These are phyloP conservation scores for Nerophis lumbriciformis DNA, from an alignment of 2,113 vertebrate genomes.

Conservation along the genomic window DNA sequence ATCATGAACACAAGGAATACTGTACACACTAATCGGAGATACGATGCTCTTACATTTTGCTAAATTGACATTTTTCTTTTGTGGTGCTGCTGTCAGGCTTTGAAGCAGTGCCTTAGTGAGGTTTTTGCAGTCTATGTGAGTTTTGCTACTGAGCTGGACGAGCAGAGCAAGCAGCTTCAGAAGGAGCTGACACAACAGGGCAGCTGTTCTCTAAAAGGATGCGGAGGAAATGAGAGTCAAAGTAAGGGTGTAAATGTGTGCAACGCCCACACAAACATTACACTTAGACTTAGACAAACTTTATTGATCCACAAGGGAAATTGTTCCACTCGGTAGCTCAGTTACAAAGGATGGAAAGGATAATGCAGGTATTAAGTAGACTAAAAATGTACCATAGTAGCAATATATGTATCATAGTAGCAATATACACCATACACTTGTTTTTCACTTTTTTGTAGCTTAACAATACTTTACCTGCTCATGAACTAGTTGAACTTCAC, in stretches of 20 bases:
- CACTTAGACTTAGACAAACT: background rate
- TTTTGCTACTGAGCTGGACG: slow-evolving; percentile 63
- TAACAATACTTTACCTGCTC: no score
- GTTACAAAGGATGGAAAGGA: no score
- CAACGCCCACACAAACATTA: background rate
- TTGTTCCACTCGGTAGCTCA: no score
- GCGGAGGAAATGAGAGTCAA: slow-evolving; percentile 23
- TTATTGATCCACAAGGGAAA: no score
- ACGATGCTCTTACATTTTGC: background rate
- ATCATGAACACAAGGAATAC: background rate
- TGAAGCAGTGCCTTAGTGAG: slow-evolving; percentile 65
- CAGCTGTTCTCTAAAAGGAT: slow-evolving; percentile 20
- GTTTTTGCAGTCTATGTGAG: slow-evolving; percentile 56
- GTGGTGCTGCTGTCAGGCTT: slow-evolving; percentile 34
- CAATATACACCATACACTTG: no score
- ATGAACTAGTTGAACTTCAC: no score
- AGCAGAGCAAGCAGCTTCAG: slow-evolving; percentile 63
- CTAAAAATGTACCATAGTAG: no score
- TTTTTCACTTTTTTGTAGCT: no score
- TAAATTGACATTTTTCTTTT: background rate
- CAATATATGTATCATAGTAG: no score
- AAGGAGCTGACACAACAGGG: slow-evolving; percentile 37
- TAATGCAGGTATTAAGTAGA: no score
- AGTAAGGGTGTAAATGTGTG: slow-evolving; percentile 37
- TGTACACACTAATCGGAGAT: background rate